Percentiles rank a stretch among this genome's conserved stretches.
phyloP scores from a whole-genome alignment of 1,140 invertebrate species.

The Leptinotarsa texana region DNA sequence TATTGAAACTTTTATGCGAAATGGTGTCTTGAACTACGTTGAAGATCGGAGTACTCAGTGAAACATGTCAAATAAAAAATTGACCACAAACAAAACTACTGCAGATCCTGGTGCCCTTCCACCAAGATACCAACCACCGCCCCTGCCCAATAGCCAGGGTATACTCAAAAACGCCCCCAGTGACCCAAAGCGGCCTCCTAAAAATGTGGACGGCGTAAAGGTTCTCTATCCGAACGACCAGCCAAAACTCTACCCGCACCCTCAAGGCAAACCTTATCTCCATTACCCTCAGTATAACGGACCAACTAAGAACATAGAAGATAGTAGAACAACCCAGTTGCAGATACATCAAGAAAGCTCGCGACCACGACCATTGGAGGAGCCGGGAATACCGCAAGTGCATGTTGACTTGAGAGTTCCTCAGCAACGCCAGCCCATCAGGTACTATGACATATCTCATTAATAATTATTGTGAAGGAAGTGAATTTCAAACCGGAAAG shows the following conservation, averaged over 20 bases:
- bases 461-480: no score
- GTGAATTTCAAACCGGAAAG: no score
- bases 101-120: conserved; percentile 53
- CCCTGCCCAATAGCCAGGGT: conserved; percentile 58
- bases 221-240: conserved; percentile 24
- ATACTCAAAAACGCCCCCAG: conserved; percentile 60
- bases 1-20: background rate
- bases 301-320: conserved; percentile 50
- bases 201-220: conserved; percentile 29
- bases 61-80: conserved; percentile 30
- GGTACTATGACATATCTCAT: background rate
- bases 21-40: conserved; percentile 21
- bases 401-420: conserved; percentile 25
- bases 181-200: conserved; percentile 40
- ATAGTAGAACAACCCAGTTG: conserved; percentile 53
- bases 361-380: conserved; percentile 50
- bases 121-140: conserved; percentile 69
- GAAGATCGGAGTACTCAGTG: background rate
- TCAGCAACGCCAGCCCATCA: conserved; percentile 39
- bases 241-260: conserved; percentile 30
- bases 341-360: conserved; percentile 54
- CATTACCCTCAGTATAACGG: conserved; percentile 45
- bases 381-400: conserved; percentile 52
- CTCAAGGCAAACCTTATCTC: conserved; percentile 24
- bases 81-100: conserved; percentile 9